Evolutionary conservation across 2,888 invertebrate species (phyloP).

Genomic region (Drosophila maculinotata): DNA sequence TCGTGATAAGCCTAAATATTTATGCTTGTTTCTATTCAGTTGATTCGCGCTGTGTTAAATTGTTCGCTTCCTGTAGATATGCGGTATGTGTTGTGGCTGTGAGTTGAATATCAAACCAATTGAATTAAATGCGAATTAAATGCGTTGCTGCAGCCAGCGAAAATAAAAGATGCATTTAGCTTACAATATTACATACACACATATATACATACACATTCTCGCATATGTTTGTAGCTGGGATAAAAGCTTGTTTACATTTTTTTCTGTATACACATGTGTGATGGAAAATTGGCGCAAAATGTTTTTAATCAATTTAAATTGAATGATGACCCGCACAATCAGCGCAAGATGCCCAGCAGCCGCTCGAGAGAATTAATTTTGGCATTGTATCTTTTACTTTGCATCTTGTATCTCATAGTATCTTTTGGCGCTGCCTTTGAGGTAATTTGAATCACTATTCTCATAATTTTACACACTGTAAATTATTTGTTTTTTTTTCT

Average conservation of each 20-base stretch:
- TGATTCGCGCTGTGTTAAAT: conserved; percentile 59
- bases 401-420: conserved; percentile 18
- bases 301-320: conserved; percentile 84
- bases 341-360: no score
- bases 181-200: conserved; percentile 15
- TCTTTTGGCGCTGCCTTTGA: conserved; percentile 21
- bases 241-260: conserved; percentile 34
- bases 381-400: conserved; percentile 46
- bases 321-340: conserved; percentile 84
- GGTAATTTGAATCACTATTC: conserved; percentile 12
- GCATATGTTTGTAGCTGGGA: conserved; percentile 1
- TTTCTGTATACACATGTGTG: conserved; percentile 14
- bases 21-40: conserved; percentile 27
- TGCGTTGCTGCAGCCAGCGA: conserved; percentile 45
- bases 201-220: background rate
- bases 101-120: conserved; percentile 69
- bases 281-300: conserved; percentile 72
- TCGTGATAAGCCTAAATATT: conserved; percentile 5
- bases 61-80: conserved; percentile 67
- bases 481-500: conserved; percentile 21
- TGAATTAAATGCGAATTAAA: conserved; percentile 75
- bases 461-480: conserved; percentile 35
- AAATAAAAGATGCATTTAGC: conserved; percentile 58
- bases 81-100: conserved; percentile 37
- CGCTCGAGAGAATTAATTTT: conserved; percentile 28